phyloP scores from a whole-genome alignment of 2,888 invertebrate genomes.

The Heteropelma amictum region DNA sequence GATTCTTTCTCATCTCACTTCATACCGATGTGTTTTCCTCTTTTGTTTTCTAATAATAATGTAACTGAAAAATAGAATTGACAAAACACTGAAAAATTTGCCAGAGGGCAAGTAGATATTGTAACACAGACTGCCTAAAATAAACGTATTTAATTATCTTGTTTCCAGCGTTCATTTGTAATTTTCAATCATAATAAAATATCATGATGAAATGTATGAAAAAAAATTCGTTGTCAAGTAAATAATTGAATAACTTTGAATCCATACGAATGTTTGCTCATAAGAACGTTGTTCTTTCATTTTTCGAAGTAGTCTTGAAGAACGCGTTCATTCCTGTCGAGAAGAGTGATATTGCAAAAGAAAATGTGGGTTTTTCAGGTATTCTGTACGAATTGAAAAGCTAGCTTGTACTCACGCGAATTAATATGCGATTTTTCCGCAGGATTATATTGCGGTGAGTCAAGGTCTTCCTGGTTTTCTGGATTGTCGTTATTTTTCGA shows the following conservation, averaged over 20 bases:
- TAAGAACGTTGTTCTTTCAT: slow-evolving; percentile 15
- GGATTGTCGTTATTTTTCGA: neutral
- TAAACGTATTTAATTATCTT: slow-evolving; percentile 61
- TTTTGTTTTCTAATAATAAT: slow-evolving; percentile 14
- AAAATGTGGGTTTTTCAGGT: neutral
- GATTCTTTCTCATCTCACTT: slow-evolving; percentile 13
- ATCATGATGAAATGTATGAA: neutral
- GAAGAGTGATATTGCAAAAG: neutral
- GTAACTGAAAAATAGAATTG: slow-evolving; percentile 8
- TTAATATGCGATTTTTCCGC: neutral
- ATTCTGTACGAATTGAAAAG: no score
- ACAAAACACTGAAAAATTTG: slow-evolving; percentile 27
- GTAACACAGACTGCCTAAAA: slow-evolving; percentile 62
- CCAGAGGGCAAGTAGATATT: slow-evolving; percentile 49
- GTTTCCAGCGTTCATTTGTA: slow-evolving; percentile 7
- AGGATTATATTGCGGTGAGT: neutral
- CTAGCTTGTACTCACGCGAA: neutral
- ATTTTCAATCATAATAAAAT: slow-evolving; percentile 1
- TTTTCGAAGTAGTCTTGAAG: slow-evolving; percentile 23
- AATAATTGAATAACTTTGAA: no score
- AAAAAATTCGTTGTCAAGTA: neutral
- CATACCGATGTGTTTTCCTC: neutral
- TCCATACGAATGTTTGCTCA: neutral
- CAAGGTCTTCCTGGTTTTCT: neutral
- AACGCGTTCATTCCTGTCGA: slow-evolving; percentile 10